Base-by-base conservation (phyloP, 2,888 invertebrate genomes). In the Syrphus vitripennis region DNA sequence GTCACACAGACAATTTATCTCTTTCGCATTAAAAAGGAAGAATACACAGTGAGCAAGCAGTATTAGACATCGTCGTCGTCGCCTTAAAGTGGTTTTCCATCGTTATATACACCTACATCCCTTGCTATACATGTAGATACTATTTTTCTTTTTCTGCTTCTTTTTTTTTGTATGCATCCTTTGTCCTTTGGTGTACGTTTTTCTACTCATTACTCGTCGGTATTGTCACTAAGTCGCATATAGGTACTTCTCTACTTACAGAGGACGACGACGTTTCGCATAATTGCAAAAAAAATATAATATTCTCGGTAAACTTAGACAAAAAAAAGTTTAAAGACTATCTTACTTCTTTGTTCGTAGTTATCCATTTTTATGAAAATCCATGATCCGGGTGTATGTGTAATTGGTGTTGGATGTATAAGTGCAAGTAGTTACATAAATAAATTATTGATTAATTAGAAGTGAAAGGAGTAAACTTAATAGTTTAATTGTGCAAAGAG, bases 391-490 rank as follows among this genome's bases (percentile, higher is more conserved):
- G 40, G 48, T 74, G 55, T 45, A 63, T 63, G 37, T 57, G 37
- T 65, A 71, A 53, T 72, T 72, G 61, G 74, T 74, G 72, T 78
- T 81, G 21, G 74, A 59, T 74, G 81, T 81, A 65, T 86, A 74
- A 83, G 83, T 87, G 83, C 78, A 79, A 82, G 87, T 79, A 83
- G 78, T 87, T 87, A 87, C 87, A 87, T 87, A 87, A 87, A 87
- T 87, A 87, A 83, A 70, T 86, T 86, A 86, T 86, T 86, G 86
- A 86, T 86, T 86, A 86, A 84, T 81, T 81, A 81, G 76, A 84
- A 81, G 82, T 86, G 82, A 82, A 86, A 80, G 82, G 74, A 82
- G 61, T 70, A 65, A 61, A 72, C 72, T 82, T 70, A 70, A 71
- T 65, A 71, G 71, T 76, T 71, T 76, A 76, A 65, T 71, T 70